Evolutionary conservation across 2,888 invertebrate species (phyloP).

Genomic region (Sturmia bella): DNA sequence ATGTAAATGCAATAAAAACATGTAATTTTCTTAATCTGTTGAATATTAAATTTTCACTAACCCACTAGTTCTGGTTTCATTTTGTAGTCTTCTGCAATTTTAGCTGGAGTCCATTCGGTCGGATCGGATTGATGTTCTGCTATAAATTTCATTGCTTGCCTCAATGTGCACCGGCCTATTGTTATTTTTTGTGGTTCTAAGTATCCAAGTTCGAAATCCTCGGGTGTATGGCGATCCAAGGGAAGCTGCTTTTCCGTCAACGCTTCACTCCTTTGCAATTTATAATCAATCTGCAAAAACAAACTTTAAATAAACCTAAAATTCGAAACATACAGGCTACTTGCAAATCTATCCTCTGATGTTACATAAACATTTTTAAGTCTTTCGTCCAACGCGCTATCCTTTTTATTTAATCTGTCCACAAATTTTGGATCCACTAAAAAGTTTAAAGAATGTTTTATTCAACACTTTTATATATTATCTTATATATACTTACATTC

Average conservation of each 20-base stretch:
- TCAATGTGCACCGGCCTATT: slow-evolving; percentile 86
- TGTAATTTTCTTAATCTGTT: neutral
- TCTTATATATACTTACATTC: slow-evolving; percentile 79
- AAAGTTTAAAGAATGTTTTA: slow-evolving; percentile 5
- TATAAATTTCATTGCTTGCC: slow-evolving; percentile 86
- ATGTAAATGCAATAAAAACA: slow-evolving; percentile 66
- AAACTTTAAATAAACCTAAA: neutral
- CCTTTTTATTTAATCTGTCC: slow-evolving; percentile 85
- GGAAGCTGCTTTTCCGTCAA: slow-evolving; percentile 84
- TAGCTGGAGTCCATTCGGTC: slow-evolving; percentile 83
- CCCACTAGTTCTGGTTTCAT: slow-evolving; percentile 85
- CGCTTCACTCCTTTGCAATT: slow-evolving; percentile 70
- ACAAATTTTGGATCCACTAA: slow-evolving; percentile 85
- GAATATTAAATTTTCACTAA: slow-evolving; percentile 72
- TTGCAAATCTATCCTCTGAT: slow-evolving; percentile 84
- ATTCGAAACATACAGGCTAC: slow-evolving; percentile 71
- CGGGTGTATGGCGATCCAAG: slow-evolving; percentile 82
- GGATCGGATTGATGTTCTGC: slow-evolving; percentile 86
- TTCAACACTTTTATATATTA: neutral
- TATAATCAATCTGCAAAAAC: slow-evolving; percentile 76
- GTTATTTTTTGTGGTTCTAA: slow-evolving; percentile 85
- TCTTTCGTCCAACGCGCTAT: slow-evolving; percentile 84
- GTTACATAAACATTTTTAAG: slow-evolving; percentile 89
- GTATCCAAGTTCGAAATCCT: slow-evolving; percentile 86
- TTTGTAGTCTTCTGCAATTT: slow-evolving; percentile 87